A percentile compares a stretch with the other conserved stretches of the same genome.
phyloP scores from a whole-genome alignment of 2,888 invertebrate species.

The Pyrocoelia pectoralis region DNA sequence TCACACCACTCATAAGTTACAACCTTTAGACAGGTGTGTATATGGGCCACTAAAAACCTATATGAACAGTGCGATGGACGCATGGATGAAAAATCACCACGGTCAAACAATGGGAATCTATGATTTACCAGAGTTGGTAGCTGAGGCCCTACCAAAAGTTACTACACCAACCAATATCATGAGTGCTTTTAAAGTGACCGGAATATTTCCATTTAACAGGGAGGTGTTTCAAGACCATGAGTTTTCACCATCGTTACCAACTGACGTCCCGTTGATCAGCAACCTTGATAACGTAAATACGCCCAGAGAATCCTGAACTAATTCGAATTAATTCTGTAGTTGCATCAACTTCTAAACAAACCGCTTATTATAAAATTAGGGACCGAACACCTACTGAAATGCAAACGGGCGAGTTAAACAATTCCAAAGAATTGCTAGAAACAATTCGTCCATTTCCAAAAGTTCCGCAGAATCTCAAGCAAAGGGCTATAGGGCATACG shows the following conservation, averaged over 20 bases:
- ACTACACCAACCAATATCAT: not conserved
- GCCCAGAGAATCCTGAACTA: not conserved
- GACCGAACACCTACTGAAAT: not conserved
- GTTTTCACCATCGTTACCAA: not conserved
- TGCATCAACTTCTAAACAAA: too few relatives aligned
- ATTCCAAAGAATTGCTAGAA: constrained; percentile 2
- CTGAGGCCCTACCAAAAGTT: not conserved
- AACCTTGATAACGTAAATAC: too few relatives aligned
- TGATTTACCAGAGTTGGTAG: not conserved
- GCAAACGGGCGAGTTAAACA: constrained; percentile 5
- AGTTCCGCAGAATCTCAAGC: not conserved
- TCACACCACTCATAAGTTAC: constrained; percentile 5
- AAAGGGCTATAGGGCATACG: not conserved
- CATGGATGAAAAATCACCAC: not conserved
- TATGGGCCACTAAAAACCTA: not conserved
- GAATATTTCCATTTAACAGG: constrained; percentile 5
- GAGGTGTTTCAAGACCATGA: too few relatives aligned
- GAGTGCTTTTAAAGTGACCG: not conserved
- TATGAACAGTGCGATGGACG: not conserved
- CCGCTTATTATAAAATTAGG: too few relatives aligned
- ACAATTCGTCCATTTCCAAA: constrained; percentile 4
- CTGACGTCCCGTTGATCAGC: not conserved
- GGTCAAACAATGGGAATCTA: not conserved
- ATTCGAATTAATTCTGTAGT: too few relatives aligned
- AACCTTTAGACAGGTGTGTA: constrained; percentile 3